These are phyloP conservation scores for Papilio dardanus DNA, from an alignment of 1,140 invertebrate species.

Conservation along the genomic window DNA sequence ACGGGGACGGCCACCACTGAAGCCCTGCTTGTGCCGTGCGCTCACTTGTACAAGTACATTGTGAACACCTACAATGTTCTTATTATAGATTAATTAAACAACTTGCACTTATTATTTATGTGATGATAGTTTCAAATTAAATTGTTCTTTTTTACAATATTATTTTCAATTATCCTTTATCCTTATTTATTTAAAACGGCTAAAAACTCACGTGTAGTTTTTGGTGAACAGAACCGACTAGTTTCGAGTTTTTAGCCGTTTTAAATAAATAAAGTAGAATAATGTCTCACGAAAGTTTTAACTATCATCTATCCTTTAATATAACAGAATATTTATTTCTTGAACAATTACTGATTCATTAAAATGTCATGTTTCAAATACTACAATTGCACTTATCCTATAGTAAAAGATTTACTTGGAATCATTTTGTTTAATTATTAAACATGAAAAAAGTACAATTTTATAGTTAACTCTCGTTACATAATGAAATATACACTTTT, in stretches of 20 bases:
- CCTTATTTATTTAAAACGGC: too few species aligned
- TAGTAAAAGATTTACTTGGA: neutral
- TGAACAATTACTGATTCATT: too few species aligned
- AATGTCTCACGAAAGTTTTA: too few species aligned
- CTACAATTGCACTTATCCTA: neutral
- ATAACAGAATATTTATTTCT: too few species aligned
- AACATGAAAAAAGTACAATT: neutral
- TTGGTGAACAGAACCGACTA: too few species aligned
- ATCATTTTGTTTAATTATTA: neutral
- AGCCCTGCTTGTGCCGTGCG: neutral
- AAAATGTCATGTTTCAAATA: too few species aligned
- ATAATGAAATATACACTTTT: neutral
- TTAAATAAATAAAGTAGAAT: too few species aligned
- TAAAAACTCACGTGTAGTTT: too few species aligned
- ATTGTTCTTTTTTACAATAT: neutral
- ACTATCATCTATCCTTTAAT: too few species aligned
- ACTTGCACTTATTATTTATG: neutral
- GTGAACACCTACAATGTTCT: conserved; percentile 3
- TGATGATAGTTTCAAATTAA: neutral
- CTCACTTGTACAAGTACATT: neutral
- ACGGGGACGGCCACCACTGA: conserved; percentile 54
- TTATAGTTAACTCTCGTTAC: neutral
- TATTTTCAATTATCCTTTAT: neutral
- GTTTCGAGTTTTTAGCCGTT: too few species aligned
- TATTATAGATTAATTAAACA: neutral